Evolutionary conservation across 2,888 invertebrate genomes (phyloP).

Genomic region (Ametastegia equiseti): DNA sequence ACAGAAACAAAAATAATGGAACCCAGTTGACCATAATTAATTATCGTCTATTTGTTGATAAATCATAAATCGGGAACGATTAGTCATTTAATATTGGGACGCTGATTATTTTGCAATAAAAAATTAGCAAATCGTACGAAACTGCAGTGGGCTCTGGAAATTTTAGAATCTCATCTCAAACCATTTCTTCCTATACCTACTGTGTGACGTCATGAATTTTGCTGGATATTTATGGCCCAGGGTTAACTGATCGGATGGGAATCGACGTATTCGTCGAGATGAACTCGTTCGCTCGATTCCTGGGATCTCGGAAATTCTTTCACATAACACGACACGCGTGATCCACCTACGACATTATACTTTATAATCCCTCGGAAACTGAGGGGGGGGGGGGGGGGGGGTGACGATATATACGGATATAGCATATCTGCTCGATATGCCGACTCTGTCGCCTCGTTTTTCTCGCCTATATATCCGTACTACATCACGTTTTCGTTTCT

Average conservation of each 20-base stretch:
- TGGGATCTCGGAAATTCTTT: conserved; percentile 23
- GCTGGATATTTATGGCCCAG: neutral
- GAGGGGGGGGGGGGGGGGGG: neutral
- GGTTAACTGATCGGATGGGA: neutral
- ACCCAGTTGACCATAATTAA: no score
- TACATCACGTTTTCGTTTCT: neutral
- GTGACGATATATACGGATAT: conserved; percentile 19
- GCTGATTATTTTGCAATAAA: no score
- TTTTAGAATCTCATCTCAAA: no score
- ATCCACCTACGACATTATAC: conserved; percentile 43
- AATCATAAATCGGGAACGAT: no score
- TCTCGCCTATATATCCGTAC: neutral
- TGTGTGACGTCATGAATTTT: neutral
- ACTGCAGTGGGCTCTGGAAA: no score
- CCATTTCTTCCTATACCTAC: no score
- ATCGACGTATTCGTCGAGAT: conserved; percentile 1
- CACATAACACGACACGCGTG: conserved; percentile 33
- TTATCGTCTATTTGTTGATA: no score
- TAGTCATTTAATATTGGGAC: no score
- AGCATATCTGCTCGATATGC: conserved; percentile 35
- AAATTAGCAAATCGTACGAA: no score
- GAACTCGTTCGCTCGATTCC: conserved; percentile 15
- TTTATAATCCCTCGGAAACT: conserved; percentile 40
- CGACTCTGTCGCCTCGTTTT: conserved; percentile 21
- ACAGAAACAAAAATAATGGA: no score